Conservation (phyloP, 2,113 vertebrate species). For the Chlorodrepanis virens region DNA sequence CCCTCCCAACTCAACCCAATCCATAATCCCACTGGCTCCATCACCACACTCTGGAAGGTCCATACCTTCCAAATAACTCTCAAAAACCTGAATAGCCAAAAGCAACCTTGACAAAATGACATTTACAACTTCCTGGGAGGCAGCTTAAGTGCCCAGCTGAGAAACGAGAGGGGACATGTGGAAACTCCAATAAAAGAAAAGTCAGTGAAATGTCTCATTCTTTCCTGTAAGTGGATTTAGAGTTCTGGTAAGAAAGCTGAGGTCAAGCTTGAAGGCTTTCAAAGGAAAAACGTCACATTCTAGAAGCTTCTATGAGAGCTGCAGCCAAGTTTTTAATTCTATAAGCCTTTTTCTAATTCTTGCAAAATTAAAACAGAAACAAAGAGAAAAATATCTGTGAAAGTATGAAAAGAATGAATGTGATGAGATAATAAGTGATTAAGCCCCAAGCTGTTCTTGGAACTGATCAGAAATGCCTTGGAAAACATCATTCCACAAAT, state of each 20-base stretch:
- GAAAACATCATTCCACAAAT: background rate
- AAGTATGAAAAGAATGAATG: background rate
- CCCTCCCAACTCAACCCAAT: background rate
- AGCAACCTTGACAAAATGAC: background rate
- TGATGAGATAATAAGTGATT: background rate
- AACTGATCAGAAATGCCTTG: background rate
- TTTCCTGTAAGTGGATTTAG: background rate
- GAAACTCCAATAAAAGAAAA: background rate
- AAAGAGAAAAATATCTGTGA: background rate
- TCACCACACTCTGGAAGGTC: background rate
- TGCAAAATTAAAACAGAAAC: background rate
- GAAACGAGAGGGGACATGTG: background rate
- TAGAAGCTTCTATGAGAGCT: background rate
- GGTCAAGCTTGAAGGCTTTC: background rate
- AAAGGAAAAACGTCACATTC: background rate
- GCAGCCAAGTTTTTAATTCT: background rate
- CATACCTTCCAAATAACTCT: background rate
- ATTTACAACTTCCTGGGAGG: background rate
- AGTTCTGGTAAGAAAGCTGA: background rate
- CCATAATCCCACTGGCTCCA: accelerated
- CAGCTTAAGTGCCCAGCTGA: background rate
- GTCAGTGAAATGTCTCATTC: background rate
- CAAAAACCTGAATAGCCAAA: background rate
- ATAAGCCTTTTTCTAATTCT: background rate
- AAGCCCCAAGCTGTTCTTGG: background rate